Base-by-base conservation (phyloP, 2,888 invertebrate species). In the Mesorhabditis sp. region DNA sequence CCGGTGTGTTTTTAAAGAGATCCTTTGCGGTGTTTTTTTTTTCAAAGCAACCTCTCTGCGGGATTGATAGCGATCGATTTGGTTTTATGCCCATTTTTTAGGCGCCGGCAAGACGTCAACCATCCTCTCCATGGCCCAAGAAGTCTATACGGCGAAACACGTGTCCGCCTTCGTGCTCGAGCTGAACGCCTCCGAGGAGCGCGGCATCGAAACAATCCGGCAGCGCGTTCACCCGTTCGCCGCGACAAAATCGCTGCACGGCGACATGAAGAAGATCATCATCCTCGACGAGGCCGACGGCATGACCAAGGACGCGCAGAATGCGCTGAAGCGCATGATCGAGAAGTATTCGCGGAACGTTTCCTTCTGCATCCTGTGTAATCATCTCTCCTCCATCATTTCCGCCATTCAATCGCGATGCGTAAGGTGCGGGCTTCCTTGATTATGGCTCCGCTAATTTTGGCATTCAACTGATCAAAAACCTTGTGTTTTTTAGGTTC, bases 271-370 rank as follows among this genome's bases (percentile, higher is more conserved):
- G 28, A 98, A 98, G 86, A 88, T 98, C 61, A 93, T 98, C 62
- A 95, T 98, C 78, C 88, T 98, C 42, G 97, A 98, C 89, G 97
- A 98, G 89, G 97, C 97, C 0, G 97, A 98, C 89, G 95, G 96
- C 0, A 98, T 98, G 97, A 99, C 97, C 0, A 92, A 93, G 87
- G 98, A 99, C 90, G 98, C 98, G 1, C 98, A 99, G 87, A 99
- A 97, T 90, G 97, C 98, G 44, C 89, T 96, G 95, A 80, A 90
- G 95, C 90, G 93, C 94, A 94, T 98, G 81, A 96, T 98, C 85
- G 98, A 99, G 87, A 98, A 98, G 87, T 99, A 94, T 86, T 97
- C 98, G 10, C 95, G 96, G 78, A 98, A 97, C 87, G 94, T 95
- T 4, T 89, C 98, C 6, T 99, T 99, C 87, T 99, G 98, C 87